Evolutionary conservation across 2,888 invertebrate genomes (phyloP), one percentile per base, ranked within the genome.

Genomic region (Platerodrilus igneus): DNA sequence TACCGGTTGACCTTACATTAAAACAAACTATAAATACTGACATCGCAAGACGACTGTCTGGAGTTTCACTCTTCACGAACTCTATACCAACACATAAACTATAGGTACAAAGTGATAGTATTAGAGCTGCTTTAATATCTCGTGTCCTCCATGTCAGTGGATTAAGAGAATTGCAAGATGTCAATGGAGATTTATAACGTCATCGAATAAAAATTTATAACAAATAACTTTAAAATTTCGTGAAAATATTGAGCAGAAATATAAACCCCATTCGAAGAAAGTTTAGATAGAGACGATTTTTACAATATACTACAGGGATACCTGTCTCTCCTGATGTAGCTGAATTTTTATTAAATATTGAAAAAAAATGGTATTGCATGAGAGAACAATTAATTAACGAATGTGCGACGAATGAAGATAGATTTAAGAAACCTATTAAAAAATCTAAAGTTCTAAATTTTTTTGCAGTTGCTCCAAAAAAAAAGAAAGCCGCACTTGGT

Each of bases 361-460:
- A 41, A 47, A 40, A 50, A 29, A 44, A 41, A 41, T 44, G 46
- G 34, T 33, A 48, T 2, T 9, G 28, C 11, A 37, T 40, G 18
- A 25, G 37, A 18, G 35, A 44, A 1, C 35, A 44, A 16, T 50
- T 48, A 19, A 48, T 50, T 14, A 43, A 7, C 31, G 44, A 50
- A 42, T 46, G 50, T 28, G 43, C 22, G 26, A 19, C 28, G 16
- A 32, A 50, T 42, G 29, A 22, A 8, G 27, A 11, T 22, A 41
- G 47, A 45, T 53, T 50, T 37, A 43, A 50, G 6, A 41, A 41
- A 33, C 45, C 51, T n/a, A 42, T 51, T 23, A 40, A 48, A 45
- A 51, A 37, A 44, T 37, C 9, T 25, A 9, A 11, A 25, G 2
- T 30, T 3, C 16, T 42, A n/a, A 50, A 37, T 16, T 52, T 50